phyloP scores from a whole-genome alignment of 1,140 invertebrate species.

The Drosophila sechellia region DNA sequence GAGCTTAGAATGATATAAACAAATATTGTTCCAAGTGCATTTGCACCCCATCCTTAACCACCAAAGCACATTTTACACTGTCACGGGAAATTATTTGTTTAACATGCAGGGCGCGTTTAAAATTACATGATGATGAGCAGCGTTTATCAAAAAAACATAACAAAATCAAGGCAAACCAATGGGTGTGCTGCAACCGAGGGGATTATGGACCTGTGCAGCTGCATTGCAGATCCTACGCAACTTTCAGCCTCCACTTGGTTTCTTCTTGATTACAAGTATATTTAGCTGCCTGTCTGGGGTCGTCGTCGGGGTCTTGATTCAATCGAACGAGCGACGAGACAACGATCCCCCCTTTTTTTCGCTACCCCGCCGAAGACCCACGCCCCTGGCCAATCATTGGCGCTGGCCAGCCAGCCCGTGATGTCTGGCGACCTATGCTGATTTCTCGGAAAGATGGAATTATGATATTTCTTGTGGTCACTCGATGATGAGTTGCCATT shows the following conservation, averaged over 20 bases:
- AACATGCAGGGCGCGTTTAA: conserved; percentile 79
- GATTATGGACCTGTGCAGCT: conserved; percentile 5
- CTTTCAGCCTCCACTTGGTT: conserved; percentile 29
- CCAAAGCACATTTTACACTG: conserved; percentile 68
- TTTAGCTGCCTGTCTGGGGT: conserved; percentile 71
- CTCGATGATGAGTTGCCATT: conserved; percentile 48
- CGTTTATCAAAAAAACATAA: conserved; percentile 72
- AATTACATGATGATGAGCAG: conserved; percentile 81
- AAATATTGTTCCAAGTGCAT: not conserved
- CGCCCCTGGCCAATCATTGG: conserved; percentile 61
- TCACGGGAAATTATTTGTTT: conserved; percentile 82
- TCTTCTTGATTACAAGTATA: conserved; percentile 69
- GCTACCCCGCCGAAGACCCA: conserved; percentile 17
- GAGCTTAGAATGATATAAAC: too few species aligned
- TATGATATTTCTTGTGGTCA: conserved; percentile 67
- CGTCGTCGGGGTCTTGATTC: conserved; percentile 75
- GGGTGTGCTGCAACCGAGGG: conserved; percentile 16
- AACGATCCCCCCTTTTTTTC: conserved; percentile 8
- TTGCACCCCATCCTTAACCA: conserved; percentile 1
- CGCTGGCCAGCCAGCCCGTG: conserved; percentile 29
- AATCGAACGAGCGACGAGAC: conserved; percentile 57
- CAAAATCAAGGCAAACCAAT: conserved; percentile 30
- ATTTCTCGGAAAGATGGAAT: conserved; percentile 74
- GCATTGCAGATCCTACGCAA: conserved; percentile 70
- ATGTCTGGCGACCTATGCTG: conserved; percentile 71